Conservation (phyloP, 1,140 invertebrate species). For the Euura lappo region DNA sequence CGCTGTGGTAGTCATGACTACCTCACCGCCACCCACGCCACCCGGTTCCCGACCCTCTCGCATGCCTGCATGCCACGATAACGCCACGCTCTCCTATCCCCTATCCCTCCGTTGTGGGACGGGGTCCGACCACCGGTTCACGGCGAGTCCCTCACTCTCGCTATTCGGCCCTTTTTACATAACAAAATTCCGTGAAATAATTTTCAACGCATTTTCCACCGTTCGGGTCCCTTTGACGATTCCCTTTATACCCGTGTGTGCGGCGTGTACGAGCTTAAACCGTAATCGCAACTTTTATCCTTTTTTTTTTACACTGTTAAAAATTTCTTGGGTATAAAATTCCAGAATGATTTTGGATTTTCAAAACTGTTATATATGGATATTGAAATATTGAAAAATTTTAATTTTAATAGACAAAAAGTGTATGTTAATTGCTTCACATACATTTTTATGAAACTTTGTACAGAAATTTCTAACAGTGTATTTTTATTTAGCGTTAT, state of each 20-base stretch:
- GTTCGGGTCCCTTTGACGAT: slow-evolving; percentile 4
- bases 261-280: background rate
- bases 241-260: background rate
- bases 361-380: too few species aligned
- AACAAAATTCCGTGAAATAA: slow-evolving; percentile 7
- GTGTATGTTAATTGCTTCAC: too few species aligned
- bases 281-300: too few species aligned
- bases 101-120: slow-evolving; percentile 4
- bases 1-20: slow-evolving; percentile 62
- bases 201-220: slow-evolving; percentile 10
- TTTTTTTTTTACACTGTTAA: too few species aligned
- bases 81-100: slow-evolving; percentile 32
- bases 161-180: background rate
- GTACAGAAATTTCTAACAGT: too few species aligned
- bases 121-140: too few species aligned
- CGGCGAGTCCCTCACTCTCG: slow-evolving; percentile 16
- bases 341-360: too few species aligned
- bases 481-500: too few species aligned
- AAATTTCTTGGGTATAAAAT: too few species aligned
- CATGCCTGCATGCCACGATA: slow-evolving; percentile 41
- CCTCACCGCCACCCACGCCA: slow-evolving; percentile 43
- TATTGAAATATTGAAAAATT: too few species aligned
- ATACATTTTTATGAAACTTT: too few species aligned
- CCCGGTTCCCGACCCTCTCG: slow-evolving; percentile 34
- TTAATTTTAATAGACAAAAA: too few species aligned